phyloP scores from a whole-genome alignment of 2,797 vertebrate species.

The Sebastes diaconus region DNA sequence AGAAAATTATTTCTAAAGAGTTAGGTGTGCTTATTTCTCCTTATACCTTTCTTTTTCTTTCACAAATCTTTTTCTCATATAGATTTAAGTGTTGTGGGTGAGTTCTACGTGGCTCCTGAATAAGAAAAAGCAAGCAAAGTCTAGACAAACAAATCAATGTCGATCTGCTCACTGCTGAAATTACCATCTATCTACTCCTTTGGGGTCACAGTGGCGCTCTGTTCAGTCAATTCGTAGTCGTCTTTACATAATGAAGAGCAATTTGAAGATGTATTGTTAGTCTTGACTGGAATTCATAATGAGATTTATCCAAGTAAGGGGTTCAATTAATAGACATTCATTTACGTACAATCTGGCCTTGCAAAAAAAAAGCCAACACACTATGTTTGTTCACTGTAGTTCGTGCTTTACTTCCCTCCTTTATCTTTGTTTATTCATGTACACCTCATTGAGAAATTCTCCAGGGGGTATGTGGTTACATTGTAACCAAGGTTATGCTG shows the following conservation, averaged over 20 bases:
- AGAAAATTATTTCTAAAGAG: not conserved
- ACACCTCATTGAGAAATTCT: slow-evolving; percentile 30
- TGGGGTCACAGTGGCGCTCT: not conserved
- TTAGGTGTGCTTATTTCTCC: not conserved
- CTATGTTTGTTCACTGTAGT: not conserved
- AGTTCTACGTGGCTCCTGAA: not conserved
- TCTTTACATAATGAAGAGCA: too few relatives aligned
- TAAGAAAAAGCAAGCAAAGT: not conserved
- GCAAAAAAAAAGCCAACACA: not conserved
- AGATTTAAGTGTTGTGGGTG: not conserved
- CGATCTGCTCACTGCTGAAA: slow-evolving; percentile 16
- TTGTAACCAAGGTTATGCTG: slow-evolving; percentile 54
- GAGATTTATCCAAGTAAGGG: not conserved
- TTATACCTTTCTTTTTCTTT: not conserved
- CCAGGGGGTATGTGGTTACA: slow-evolving; percentile 37
- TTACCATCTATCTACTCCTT: slow-evolving; percentile 20
- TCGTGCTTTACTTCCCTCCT: not conserved
- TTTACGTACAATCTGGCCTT: not conserved
- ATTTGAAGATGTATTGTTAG: too few relatives aligned
- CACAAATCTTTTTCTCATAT: not conserved
- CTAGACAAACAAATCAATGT: slow-evolving; percentile 19
- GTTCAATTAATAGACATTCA: not conserved
- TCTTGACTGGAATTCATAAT: too few relatives aligned
- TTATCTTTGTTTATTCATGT: slow-evolving; percentile 32
- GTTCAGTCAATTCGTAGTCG: not conserved